Evolutionary conservation across 2,888 invertebrate species (phyloP), one percentile per base, ranked within the genome.

Genomic region (Nomada fucata): DNA sequence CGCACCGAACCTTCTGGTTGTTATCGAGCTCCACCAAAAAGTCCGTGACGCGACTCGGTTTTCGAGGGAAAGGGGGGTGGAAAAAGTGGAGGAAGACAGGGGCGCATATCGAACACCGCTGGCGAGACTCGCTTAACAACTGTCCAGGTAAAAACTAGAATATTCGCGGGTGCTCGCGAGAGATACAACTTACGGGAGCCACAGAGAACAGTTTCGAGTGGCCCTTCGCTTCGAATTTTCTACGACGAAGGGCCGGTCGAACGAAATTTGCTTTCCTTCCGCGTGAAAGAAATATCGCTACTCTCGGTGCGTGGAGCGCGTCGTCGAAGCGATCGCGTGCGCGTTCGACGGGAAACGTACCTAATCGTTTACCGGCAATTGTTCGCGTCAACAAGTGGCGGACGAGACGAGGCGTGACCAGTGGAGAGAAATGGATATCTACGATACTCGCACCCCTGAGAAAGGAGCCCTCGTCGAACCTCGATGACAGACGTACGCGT

Each of bases 381-480:
- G 75, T 80, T 83, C 76, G 82, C 83, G 83, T 87, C 87, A 87
- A 87, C 87, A 87, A 87, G 87, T 87, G 87, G 79, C n/a, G 36
- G 42, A 20, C 36, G 36, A n/a, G 50, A n/a, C 29, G 26, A 42
- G 67, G 20, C 20, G 15, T 50, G 67, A 10, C 23, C 47, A 15
- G 15, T 11, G 2, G 47, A 47, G 47, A 15, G 13, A 47, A 47
- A 47, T 47, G 47, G 2, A 3, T 15, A 47, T 11, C 47, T 11
- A 15, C 44, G 76, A 76, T 73, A 81, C 63, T 72, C 52, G 71
- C 68, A 55, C 29, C 64, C 36, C 53, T 76, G 52, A 63, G 82
- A 84, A 87, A 85, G 76, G 74, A 63, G 59, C 59, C 52, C 63
- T 36, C 7, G 36, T 36, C 23, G 57, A 26, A 26, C 82, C 83